Evolutionary conservation across 2,888 invertebrate genomes (phyloP).

Genomic region (Nipponacmea schrenckii): DNA sequence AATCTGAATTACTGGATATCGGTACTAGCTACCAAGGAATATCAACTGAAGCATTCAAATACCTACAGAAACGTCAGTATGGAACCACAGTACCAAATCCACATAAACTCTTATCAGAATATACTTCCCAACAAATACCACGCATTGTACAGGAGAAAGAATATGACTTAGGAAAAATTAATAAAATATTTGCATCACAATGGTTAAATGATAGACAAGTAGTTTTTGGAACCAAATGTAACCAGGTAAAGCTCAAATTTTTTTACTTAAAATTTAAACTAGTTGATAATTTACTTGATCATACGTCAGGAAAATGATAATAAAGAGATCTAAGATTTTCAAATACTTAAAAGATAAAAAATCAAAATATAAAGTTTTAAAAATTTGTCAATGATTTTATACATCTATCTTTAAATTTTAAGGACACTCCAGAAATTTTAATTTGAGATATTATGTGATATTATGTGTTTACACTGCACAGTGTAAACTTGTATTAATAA

Average conservation of each 20-base stretch:
- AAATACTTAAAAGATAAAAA: too few relatives aligned
- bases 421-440: too few relatives aligned
- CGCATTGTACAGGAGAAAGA: constrained; percentile 54
- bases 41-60: constrained; percentile 22
- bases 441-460: too few relatives aligned
- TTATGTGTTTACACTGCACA: too few relatives aligned
- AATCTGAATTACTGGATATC: too few relatives aligned
- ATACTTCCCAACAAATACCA: constrained; percentile 56
- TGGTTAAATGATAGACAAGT: constrained; percentile 96
- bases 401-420: too few relatives aligned
- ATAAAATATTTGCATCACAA: constrained; percentile 86
- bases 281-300: neutral
- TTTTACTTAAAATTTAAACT: neutral
- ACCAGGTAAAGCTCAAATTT: constrained; percentile 79
- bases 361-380: too few relatives aligned
- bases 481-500: too few relatives aligned
- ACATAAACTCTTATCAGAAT: constrained; percentile 39
- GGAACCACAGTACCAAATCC: constrained; percentile 25
- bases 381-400: too few relatives aligned
- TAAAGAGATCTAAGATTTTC: too few relatives aligned
- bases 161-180: constrained; percentile 58
- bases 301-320: too few relatives aligned
- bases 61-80: constrained; percentile 34
- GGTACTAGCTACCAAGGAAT: neutral
- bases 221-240: constrained; percentile 96